Conservation (phyloP, 1,140 invertebrate genomes). For the Drosophila santomea region DNA sequence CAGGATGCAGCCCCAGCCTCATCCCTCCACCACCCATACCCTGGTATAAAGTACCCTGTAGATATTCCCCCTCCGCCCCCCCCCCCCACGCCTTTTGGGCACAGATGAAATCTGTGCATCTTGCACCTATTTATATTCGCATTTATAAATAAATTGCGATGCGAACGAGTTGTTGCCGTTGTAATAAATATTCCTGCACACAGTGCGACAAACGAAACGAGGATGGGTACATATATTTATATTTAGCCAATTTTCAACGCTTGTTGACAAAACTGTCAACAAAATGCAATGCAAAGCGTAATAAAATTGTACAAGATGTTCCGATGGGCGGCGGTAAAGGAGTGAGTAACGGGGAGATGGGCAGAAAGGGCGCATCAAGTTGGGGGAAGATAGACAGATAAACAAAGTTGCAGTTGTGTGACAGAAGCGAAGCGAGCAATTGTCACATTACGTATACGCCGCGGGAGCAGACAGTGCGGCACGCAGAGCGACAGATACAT, state of each 20-base stretch:
- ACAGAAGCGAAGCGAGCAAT: constrained; percentile 51
- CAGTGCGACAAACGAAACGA: constrained; percentile 52
- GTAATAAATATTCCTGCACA: constrained; percentile 79
- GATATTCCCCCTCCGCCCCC: background rate
- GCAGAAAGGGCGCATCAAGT: constrained; percentile 1
- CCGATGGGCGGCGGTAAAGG: constrained; percentile 5
- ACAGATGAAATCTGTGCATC: constrained; percentile 77
- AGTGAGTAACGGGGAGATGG: background rate
- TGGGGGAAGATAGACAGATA: constrained; percentile 30
- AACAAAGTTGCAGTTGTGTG: constrained; percentile 60
- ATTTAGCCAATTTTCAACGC: constrained; percentile 84
- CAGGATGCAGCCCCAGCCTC: constrained; percentile 15
- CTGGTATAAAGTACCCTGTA: constrained; percentile 3
- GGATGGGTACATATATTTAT: constrained; percentile 75
- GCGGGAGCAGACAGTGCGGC: constrained; percentile 36
- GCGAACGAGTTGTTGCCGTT: constrained; percentile 79
- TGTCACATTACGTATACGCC: constrained; percentile 79
- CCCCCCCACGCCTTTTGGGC: constrained; percentile 4
- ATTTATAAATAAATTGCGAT: constrained; percentile 79
- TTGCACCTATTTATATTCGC: constrained; percentile 79
- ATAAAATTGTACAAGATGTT: constrained; percentile 80
- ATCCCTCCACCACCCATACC: background rate
- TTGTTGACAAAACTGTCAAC: constrained; percentile 84
- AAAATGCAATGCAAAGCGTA: constrained; percentile 82
- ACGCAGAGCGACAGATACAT: constrained; percentile 8